phyloP scores from a whole-genome alignment of 2,797 vertebrate genomes.

The Thunnus albacares region DNA sequence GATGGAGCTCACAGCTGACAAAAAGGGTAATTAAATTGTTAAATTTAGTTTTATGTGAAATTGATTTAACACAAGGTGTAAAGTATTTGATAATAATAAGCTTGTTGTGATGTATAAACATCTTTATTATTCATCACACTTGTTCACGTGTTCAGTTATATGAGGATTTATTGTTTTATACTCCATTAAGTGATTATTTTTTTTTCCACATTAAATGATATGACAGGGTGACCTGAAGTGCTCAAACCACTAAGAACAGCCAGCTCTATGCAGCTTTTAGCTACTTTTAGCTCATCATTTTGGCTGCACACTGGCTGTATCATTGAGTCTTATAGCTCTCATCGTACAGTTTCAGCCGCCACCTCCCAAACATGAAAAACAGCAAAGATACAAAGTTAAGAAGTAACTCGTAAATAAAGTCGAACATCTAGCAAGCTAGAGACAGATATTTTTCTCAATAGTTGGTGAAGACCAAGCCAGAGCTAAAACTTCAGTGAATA shows the following conservation, averaged over 20 bases:
- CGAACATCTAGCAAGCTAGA: no score
- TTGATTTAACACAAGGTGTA: background rate
- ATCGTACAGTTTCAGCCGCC: no score
- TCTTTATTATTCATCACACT: conserved; percentile 1
- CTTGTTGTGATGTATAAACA: background rate
- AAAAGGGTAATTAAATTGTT: background rate
- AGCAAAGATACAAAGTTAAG: background rate
- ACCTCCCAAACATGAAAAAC: background rate
- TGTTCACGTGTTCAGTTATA: background rate
- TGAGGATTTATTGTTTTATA: background rate
- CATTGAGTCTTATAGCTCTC: background rate
- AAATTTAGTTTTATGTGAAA: conserved; percentile 7
- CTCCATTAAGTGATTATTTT: background rate
- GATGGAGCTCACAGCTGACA: conserved; percentile 1
- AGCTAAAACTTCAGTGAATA: background rate
- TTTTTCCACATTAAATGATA: background rate
- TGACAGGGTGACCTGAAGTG: background rate
- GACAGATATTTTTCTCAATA: no score
- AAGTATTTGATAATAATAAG: background rate
- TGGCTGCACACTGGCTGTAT: background rate
- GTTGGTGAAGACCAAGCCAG: no score
- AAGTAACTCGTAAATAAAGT: background rate
- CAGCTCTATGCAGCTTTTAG: background rate
- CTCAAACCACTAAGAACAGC: no score
- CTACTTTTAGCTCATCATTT: background rate